Percentiles rank a stretch among this genome's conserved stretches.
phyloP scores from a whole-genome alignment of 2,113 vertebrate species.

The Zosterops borbonicus region DNA sequence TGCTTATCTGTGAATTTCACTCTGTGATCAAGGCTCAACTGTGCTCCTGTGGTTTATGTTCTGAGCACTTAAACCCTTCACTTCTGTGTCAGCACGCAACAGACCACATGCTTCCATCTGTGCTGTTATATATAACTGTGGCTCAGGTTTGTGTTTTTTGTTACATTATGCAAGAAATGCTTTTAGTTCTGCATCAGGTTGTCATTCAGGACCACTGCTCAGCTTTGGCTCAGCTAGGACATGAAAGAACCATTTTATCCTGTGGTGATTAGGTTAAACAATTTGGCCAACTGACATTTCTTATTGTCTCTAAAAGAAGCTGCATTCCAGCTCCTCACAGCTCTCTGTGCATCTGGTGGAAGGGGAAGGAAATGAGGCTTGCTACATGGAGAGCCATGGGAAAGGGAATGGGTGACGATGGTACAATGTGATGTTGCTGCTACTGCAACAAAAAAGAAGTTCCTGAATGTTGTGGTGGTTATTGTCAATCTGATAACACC shows the following conservation, averaged over 20 bases:
- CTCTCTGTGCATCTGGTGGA: background rate
- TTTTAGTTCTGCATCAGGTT: background rate
- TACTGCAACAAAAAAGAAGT: background rate
- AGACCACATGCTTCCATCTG: background rate
- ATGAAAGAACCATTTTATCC: background rate
- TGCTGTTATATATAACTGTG: background rate
- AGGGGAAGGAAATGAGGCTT: background rate
- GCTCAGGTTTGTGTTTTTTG: background rate
- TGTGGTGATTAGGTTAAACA: background rate
- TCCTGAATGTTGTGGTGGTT: background rate
- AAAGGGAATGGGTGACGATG: background rate
- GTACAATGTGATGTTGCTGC: background rate
- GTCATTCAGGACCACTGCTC: background rate
- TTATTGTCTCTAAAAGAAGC: background rate
- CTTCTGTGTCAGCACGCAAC: background rate
- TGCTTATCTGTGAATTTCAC: background rate
- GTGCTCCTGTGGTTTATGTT: background rate
- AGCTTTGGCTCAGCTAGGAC: background rate
- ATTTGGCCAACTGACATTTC: background rate
- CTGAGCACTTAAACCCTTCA: background rate
- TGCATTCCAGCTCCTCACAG: background rate
- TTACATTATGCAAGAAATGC: background rate
- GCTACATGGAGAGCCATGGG: rapidly evolving
- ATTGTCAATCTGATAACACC: background rate
- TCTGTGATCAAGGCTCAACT: background rate